Base-by-base conservation (phyloP, 2,113 vertebrate species). In the Sapajus apella region DNA sequence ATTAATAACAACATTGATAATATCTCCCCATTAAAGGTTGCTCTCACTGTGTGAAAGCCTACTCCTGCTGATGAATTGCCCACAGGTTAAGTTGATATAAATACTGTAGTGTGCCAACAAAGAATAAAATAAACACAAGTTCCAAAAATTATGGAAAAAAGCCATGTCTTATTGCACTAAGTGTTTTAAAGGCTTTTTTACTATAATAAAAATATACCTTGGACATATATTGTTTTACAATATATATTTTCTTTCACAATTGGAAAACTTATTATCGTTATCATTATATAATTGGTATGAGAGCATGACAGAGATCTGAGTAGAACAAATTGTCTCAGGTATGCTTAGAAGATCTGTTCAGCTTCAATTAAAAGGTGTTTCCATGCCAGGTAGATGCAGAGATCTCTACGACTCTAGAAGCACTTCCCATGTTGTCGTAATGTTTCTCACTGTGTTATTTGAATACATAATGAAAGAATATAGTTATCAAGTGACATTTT, bases 111-210 rank as follows among this genome's bases (percentile, higher is more conserved):
- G 14, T 92, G 13, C 61, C 90, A 93, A 64, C 87, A 8, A 32
- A 83, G 13, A 82, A 89, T 79, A 77, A 91, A 96, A 92, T 58
- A 64, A 96, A 35, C 12, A 73, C 77, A 97, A 68, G 56, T 91
- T 97, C 75, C 94, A 10, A 32, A 82, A 96, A 94, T 68, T 84
- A 87, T 25, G 77, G 77, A 5, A 97, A 97, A 91, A 91, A 73
- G 43, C 55, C 68, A 12, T 40, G 27, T 50, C 70, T 84, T 68
- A 40, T 88, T 84, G 96, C 61, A 86, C 58, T 8, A 83, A 92
- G 12, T 58, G 86, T 94, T 97, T 98, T 97, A 97, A 98, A 98
- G 87, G 58, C 79, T 96, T 97, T 92, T 82, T 50, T 94, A 87
- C 92, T 68, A 80, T 55, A 96, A 90, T 94, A 90, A 90, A 94